Base-by-base conservation (phyloP, 2,888 invertebrate genomes). In the Hirtodrosophila histrioides region DNA sequence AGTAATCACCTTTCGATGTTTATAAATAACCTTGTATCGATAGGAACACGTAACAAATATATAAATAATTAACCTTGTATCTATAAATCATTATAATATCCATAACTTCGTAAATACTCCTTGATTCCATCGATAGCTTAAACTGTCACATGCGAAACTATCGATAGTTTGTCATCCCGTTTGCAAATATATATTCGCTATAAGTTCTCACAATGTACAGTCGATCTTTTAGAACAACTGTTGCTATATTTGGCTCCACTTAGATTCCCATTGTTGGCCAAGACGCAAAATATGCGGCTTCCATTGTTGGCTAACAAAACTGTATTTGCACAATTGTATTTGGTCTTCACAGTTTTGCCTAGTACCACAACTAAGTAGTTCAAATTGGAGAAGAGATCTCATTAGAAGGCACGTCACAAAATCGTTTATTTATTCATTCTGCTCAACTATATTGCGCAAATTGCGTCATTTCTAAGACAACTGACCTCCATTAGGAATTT, bases 321-420 rank as follows among this genome's bases (percentile, higher is more conserved):
- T 53, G 27, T 86, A 60, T 82, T 83, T 83, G 57, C 58, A 76
- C 82, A 83, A 76, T 73, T 83, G 82, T 81, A 37, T 78, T 82
- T 79, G 66, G 37, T 54, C 39, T 65, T 54, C 29, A 53, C 50
- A 65, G 44, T 62, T 66, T 39, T 56, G 51, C 48, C 6, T 29
- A 10, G 41, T 67, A 45, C 11, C 24, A 44, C n/a, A 40, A 17
- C 40, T 37, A 63, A 63, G 33, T 64, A 73, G 73, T 50, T 54
- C 39, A 50, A 17, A 17, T 33, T 33, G 27, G 40, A n/a, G 0
- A 9, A 0, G 29, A 11, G 9, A 17, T 35, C 49, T 55, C 55
- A 36, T 68, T 44, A 36, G 49, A 49, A 64, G 53, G 49, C 53
- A 65, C 62, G 56, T 72, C 80, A 69, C 62, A 24, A 75, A 57